Base-by-base conservation (phyloP, 2,888 invertebrate genomes). In the Celastrina argiolus region DNA sequence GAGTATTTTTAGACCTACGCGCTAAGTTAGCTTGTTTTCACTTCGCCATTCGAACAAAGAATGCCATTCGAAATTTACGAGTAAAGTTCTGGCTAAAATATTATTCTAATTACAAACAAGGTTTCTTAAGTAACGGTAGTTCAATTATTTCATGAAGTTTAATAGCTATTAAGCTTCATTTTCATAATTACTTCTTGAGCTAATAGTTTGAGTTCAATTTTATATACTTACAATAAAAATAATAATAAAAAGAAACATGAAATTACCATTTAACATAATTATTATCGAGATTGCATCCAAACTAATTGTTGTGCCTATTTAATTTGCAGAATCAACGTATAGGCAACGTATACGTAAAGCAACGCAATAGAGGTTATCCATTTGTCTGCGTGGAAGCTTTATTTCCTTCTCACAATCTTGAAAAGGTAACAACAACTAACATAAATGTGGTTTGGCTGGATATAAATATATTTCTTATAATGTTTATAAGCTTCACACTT, bases 11-110 rank as follows among this genome's bases (percentile, higher is more conserved):
- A 74, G 73, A 71, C 69, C 69, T 65, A 68, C 68, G 66, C 69
- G 70, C 72, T 73, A 72, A 74, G 73, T 73, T 70, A 72, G 73
- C 72, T 70, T 73, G 72, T 72, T 76, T 74, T 73, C 70, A 69
- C 70, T 71, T 70, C 68, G 66, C 71, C 71, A 63, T 65, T n/a
- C 61, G 69, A 70, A 74, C 72, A 73, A 74, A 72, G 72, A 70
- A 59, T 45, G 68, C 68, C 67, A 64, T 42, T 65, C 56, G 67
- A 66, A 71, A 72, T 72, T 73, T 72, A 69, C 66, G 70, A 68
- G n/a, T 7, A 22, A 16, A 61, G 59, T 18, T 51, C 42, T n/a
- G n/a, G 41, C 12, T 68, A 56, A 66, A 63, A 69, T 64, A 64
- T 64, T 59, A 41, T n/a, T 64, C 65, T 65, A 58, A 41, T 56